A percentile compares a stretch with the other conserved stretches of the same genome.
phyloP scores from a whole-genome alignment of 2,113 vertebrate genomes.

The Nibea albiflora region DNA sequence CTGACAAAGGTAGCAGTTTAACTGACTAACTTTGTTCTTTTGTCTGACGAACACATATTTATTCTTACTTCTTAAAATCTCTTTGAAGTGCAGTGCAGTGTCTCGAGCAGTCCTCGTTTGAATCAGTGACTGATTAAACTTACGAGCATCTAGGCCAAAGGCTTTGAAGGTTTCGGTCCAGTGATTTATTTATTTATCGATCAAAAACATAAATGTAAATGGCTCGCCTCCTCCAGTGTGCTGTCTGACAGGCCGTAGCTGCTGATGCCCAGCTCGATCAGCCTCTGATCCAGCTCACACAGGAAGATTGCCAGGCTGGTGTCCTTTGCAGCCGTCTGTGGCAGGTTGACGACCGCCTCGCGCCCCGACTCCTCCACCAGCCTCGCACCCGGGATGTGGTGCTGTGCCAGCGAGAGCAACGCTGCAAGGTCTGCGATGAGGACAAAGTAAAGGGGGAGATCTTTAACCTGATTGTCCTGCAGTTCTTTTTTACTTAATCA shows the following conservation, averaged over 20 bases:
- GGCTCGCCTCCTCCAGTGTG: slow-evolving; percentile 90
- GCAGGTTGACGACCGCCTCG: slow-evolving; percentile 86
- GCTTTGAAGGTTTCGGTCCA: too few species aligned
- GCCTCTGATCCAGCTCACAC: slow-evolving; percentile 82
- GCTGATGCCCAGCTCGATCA: slow-evolving; percentile 84
- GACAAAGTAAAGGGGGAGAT: not conserved
- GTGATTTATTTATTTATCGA: not conserved
- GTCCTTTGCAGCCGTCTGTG: slow-evolving; percentile 84
- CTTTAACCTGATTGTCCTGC: not conserved
- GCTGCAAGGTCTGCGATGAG: slow-evolving; percentile 78
- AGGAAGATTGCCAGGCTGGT: slow-evolving; percentile 86
- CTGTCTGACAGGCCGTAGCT: slow-evolving; percentile 91
- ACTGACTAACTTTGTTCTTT: too few species aligned
- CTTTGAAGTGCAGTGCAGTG: too few species aligned
- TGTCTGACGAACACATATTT: too few species aligned
- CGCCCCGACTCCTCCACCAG: slow-evolving; percentile 87
- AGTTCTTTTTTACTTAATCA: not conserved
- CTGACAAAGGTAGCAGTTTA: not conserved
- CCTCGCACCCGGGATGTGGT: slow-evolving; percentile 77
- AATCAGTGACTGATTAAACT: not conserved
- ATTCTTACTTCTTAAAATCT: too few species aligned
- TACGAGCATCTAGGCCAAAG: not conserved
- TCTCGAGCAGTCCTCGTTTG: too few species aligned
- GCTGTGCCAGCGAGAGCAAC: slow-evolving; percentile 82
- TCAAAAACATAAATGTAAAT: not conserved